Evolutionary conservation across 2,113 vertebrate genomes (phyloP), one percentile per base, ranked within the genome.

Genomic region (Rhabdornis inornatus): DNA sequence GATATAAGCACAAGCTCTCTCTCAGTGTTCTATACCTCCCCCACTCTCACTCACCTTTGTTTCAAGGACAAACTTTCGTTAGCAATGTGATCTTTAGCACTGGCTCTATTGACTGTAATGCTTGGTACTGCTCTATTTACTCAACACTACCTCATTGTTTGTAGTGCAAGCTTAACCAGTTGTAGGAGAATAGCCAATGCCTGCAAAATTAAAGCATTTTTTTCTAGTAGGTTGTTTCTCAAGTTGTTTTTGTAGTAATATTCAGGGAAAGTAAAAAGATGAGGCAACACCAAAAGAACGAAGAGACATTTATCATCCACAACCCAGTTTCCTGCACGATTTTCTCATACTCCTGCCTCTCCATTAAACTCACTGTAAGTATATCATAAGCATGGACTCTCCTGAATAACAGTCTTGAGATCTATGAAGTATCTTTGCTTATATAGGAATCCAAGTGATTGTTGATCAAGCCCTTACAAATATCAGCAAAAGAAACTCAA

Each of bases 31-130:
- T 56, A 31, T 64, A 89, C 28, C 59, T 94, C 94, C 91, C 86
- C 72, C 85, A 78, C 92, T 77, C 71, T 47, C 57, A 69, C 71
- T 75, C 87, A 66, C 81, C 70, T 91, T 71, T 70, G 52, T 88
- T 94, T 96, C 95, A 97, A 97, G 97, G 96, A 90, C 96, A 94
- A 92, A 91, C 94, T 94, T 90, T 97, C 95, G 93, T 93, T 94
- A 96, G 97, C 98, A 97, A 97, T 94, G 93, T 97, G 98, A 98
- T 98, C 98, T 98, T 98, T 98, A 98, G 98, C 98, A 97, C 92
- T 92, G 86, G 39, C 79, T 91, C 94, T 97, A 97, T 98, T 96
- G 97, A 97, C 97, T 87, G 75, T 40, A 92, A 90, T 65, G 94
- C 94, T 92, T 30, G 75, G 82, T 44, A 79, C 84, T 53, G 79